Percentiles rank a stretch among this genome's conserved stretches.
Evolutionary conservation across 2,888 invertebrate genomes (phyloP).

Genomic region (Acronicta aceris): DNA sequence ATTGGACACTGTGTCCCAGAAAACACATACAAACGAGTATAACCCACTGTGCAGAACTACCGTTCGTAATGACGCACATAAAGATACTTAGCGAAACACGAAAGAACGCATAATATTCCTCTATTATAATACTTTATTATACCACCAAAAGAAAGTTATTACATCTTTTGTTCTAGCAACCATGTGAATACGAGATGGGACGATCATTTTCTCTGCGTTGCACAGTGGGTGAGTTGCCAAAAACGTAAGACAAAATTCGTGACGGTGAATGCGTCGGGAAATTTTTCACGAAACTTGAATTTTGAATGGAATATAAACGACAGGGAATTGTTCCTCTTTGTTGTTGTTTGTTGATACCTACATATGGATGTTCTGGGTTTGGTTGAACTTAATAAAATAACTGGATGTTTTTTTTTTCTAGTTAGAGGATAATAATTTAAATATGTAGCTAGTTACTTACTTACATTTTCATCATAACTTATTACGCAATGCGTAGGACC

Average conservation of each 20-base stretch:
- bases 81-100: conserved; percentile 39
- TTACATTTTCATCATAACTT: no score
- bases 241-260: conserved; percentile 44
- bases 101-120: conserved; percentile 29
- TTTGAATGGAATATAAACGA: conserved; percentile 28
- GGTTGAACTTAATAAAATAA: not conserved
- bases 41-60: conserved; percentile 20
- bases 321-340: conserved; percentile 18
- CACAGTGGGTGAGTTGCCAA: conserved; percentile 60
- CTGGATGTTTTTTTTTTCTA: no score
- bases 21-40: not conserved
- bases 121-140: conserved; percentile 31
- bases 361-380: not conserved
- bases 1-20: not conserved
- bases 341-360: conserved; percentile 7
- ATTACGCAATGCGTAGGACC: no score
- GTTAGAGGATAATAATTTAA: no score
- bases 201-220: conserved; percentile 44
- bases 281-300: conserved; percentile 30
- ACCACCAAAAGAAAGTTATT: conserved; percentile 49
- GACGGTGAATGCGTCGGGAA: conserved; percentile 40
- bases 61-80: conserved; percentile 30
- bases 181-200: conserved; percentile 36
- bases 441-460: no score
- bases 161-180: conserved; percentile 45